Percentiles rank a stretch among this genome's conserved stretches.
These are phyloP conservation scores for Spodoptera litura DNA, from an alignment of 1,140 invertebrate genomes.

Conservation along the genomic window DNA sequence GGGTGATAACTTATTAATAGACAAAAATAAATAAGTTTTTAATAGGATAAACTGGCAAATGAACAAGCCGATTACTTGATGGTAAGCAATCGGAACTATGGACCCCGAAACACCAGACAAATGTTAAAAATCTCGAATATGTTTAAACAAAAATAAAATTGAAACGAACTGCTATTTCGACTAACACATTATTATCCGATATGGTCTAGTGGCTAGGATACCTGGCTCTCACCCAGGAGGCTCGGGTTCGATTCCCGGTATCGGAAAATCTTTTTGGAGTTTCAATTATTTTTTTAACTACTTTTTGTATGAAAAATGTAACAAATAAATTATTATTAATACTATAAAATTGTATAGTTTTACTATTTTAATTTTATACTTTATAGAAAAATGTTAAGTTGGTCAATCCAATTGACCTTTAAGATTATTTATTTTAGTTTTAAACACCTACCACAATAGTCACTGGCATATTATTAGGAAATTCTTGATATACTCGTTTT, in stretches of 20 bases:
- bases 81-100: no score
- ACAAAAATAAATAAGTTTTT: no score
- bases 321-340: no score
- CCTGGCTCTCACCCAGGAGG: conserved; percentile 72
- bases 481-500: neutral
- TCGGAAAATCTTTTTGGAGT: conserved; percentile 56
- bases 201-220: conserved; percentile 78
- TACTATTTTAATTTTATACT: neutral
- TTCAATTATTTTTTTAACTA: neutral
- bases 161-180: no score
- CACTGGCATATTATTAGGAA: neutral
- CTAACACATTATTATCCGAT: conserved; percentile 34
- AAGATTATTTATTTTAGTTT: neutral
- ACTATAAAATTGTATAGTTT: neutral
- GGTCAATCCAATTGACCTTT: neutral
- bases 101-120: no score
- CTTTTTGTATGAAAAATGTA: neutral
- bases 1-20: no score
- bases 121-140: no score
- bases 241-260: conserved; percentile 78
- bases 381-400: neutral
- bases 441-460: neutral
- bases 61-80: no score
- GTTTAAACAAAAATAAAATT: no score
- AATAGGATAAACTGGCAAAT: no score